These are phyloP conservation scores for Malurus elegans DNA, from an alignment of 2,113 vertebrate genomes.

Conservation along the genomic window DNA sequence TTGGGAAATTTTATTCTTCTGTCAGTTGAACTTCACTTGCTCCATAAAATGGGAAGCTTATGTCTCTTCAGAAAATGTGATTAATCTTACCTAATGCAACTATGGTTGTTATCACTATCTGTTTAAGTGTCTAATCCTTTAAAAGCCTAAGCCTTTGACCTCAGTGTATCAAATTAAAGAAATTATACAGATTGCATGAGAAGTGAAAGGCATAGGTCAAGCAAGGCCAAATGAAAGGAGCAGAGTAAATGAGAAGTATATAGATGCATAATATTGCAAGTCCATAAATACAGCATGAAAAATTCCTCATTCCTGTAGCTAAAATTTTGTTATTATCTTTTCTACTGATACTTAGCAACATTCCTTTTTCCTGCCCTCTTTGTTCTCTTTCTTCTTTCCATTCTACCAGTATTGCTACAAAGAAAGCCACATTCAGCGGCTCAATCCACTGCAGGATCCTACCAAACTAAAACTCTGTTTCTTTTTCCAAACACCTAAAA, in stretches of 20 bases:
- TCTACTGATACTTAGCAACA: background rate
- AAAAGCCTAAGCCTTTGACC: constrained; percentile 9
- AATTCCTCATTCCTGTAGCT: background rate
- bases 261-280: background rate
- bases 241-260: background rate
- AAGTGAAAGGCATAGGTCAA: constrained; percentile 10
- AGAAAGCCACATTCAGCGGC: background rate
- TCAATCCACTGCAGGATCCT: background rate
- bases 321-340: background rate
- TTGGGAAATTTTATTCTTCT: constrained; percentile 13
- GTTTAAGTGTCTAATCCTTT: constrained; percentile 11
- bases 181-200: background rate
- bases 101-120: background rate
- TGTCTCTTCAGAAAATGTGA: background rate
- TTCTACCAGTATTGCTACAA: background rate
- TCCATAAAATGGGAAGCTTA: background rate
- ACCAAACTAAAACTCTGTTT: background rate
- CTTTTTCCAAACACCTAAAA: background rate
- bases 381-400: background rate
- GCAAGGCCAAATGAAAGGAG: background rate
- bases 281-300: background rate
- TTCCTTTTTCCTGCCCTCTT: background rate
- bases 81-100: constrained; percentile 22
- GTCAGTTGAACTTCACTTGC: background rate
- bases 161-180: constrained; percentile 34